These are phyloP conservation scores for Nycticryphes semicollaris DNA, from an alignment of 2,113 vertebrate genomes.

Conservation along the genomic window DNA sequence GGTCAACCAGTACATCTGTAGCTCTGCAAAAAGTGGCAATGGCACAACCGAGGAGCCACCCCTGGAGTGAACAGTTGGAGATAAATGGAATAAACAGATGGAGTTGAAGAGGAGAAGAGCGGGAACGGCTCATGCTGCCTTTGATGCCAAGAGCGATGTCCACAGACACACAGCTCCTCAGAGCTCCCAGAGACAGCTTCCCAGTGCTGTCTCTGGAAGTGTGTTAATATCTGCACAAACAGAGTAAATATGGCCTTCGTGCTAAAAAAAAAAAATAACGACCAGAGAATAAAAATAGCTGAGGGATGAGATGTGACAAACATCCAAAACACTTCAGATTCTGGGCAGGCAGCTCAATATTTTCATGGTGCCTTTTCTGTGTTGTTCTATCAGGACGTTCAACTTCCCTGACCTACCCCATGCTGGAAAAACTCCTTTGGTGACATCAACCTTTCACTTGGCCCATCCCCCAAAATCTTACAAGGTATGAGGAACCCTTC, in stretches of 20 bases:
- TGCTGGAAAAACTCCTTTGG: not conserved
- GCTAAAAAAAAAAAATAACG: not conserved
- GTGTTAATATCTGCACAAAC: not conserved
- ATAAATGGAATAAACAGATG: conserved; percentile 65
- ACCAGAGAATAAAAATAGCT: conserved; percentile 10
- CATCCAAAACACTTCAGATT: not conserved
- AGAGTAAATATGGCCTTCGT: not conserved
- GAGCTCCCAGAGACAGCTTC: not conserved
- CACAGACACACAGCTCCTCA: not conserved
- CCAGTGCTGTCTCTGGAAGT: conserved; percentile 1
- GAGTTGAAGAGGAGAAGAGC: conserved; percentile 32
- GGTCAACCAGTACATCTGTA: conserved; percentile 21
- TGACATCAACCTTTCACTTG: not conserved
- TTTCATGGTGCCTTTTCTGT: not conserved
- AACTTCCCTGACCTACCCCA: not conserved
- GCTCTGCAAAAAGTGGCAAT: conserved; percentile 16
- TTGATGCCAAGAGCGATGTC: conserved; percentile 24
- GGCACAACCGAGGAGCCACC: conserved; percentile 16
- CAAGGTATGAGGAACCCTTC: not conserved
- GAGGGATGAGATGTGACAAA: not conserved
- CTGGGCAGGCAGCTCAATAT: not conserved
- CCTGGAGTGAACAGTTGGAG: conserved; percentile 58
- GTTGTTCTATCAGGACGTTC: not conserved
- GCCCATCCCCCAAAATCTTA: not conserved
- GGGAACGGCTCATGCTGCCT: not conserved